Evolutionary conservation across 2,113 vertebrate genomes (phyloP), one percentile per base, ranked within the genome.

Genomic region (Sorex fumeus): DNA sequence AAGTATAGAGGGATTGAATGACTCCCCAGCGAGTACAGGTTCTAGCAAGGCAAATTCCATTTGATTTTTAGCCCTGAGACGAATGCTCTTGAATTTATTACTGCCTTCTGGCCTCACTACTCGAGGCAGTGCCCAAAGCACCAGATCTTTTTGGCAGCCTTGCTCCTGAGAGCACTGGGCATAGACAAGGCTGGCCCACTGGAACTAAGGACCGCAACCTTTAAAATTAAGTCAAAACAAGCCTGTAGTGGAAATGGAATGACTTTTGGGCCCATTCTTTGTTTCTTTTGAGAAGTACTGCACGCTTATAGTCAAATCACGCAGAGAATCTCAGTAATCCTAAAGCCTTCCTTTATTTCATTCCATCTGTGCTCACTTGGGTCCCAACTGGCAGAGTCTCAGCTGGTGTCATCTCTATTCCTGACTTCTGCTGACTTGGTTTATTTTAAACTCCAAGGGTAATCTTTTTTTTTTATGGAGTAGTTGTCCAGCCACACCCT

Each of bases 351-450:
- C 53, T 87, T 67, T 88, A 69, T 78, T 34, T 67, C 74, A 67
- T 69, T 45, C 62, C 43, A 10, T 45, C 36, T 77, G 2, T 66
- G 72, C 27, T 77, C 40, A 62, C 43, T 67, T 78, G 67, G 43
- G 62, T 67, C 32, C 74, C 66, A 69, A 69, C 32, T 15, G 60
- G 62, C 57, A 28, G n/a, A 34, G 25, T 67, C 74, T 88, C 62
- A 77, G 62, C 62, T 88, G 25, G n/a, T 78, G 32, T 78, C 77
- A 67, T 78, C 62, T 88, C 16, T 67, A 64, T 87, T 87, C 85
- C 62, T 78, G 62, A 74, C 43, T 78, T 88, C 85, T 78, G 74
- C 62, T 69, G 43, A 77, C 62, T 78, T 50, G 43, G 27, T 62
- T 67, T 16, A 30, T 53, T 77, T 40, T 6, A 45, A 75, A 78